Evolutionary conservation across 2,797 vertebrate species (phyloP).

Genomic region (Garrulus glandarius): DNA sequence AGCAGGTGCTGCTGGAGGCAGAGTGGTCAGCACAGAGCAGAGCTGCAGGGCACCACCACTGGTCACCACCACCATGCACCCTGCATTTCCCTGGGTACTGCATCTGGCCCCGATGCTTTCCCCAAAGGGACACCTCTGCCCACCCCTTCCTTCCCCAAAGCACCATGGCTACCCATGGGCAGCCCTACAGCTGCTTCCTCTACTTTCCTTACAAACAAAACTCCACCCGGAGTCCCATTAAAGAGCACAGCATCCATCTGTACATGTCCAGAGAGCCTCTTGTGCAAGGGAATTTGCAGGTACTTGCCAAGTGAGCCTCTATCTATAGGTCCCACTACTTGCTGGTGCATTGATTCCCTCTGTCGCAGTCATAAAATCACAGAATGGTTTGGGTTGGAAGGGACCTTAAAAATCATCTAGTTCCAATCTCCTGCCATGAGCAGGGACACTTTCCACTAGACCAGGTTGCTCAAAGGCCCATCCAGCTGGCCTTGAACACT

Average conservation of each 20-base stretch:
- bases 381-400: not conserved
- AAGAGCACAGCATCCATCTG: not conserved
- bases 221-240: not conserved
- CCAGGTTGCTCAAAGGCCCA: not conserved
- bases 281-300: not conserved
- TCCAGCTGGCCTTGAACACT: not conserved
- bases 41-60: not conserved
- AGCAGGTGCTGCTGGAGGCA: not conserved
- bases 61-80: not conserved
- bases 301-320: not conserved
- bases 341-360: not conserved
- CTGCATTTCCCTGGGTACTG: not conserved
- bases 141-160: not conserved
- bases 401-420: not conserved
- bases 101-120: not conserved
- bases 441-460: not conserved
- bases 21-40: not conserved
- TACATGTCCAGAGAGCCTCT: not conserved
- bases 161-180: accelerated
- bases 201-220: not conserved
- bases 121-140: not conserved
- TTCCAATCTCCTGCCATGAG: not conserved
- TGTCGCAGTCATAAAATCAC: not conserved
- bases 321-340: not conserved
- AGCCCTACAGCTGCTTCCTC: not conserved